phyloP scores from a whole-genome alignment of 2,888 invertebrate genomes.

The Sericinus montela region DNA sequence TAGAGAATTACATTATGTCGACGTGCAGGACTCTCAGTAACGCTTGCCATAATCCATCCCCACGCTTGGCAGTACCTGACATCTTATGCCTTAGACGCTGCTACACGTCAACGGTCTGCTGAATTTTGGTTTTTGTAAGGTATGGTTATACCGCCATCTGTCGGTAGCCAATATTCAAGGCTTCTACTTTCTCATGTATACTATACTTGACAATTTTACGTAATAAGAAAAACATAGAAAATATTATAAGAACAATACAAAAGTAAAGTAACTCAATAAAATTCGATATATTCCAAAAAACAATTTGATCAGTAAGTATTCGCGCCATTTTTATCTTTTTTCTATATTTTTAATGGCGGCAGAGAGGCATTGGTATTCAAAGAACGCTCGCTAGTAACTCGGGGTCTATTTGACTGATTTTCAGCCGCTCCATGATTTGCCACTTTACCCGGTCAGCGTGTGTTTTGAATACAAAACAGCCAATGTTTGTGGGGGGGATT shows the following conservation, averaged over 20 bases:
- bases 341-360: conserved; percentile 33
- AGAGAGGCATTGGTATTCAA: conserved; percentile 53
- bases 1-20: too few species aligned
- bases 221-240: too few species aligned
- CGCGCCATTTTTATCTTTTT: conserved; percentile 8
- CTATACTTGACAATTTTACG: too few species aligned
- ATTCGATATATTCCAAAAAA: background rate
- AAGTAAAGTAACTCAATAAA: background rate
- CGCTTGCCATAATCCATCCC: too few species aligned
- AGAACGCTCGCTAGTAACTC: conserved; percentile 55
- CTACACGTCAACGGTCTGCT: too few species aligned
- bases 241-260: background rate
- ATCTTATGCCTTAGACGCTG: too few species aligned
- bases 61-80: too few species aligned
- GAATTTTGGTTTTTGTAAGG: too few species aligned
- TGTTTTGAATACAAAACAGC: conserved; percentile 64
- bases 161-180: too few species aligned
- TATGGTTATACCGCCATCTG: too few species aligned
- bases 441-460: conserved; percentile 74
- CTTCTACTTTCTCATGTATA: too few species aligned
- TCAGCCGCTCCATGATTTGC: conserved; percentile 77
- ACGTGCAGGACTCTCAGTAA: too few species aligned
- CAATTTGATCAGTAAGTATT: background rate
- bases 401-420: conserved; percentile 78
- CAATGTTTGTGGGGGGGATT: conserved; percentile 52